Base-by-base conservation (phyloP, 1,140 invertebrate species). In the Drosophila mojavensis region DNA sequence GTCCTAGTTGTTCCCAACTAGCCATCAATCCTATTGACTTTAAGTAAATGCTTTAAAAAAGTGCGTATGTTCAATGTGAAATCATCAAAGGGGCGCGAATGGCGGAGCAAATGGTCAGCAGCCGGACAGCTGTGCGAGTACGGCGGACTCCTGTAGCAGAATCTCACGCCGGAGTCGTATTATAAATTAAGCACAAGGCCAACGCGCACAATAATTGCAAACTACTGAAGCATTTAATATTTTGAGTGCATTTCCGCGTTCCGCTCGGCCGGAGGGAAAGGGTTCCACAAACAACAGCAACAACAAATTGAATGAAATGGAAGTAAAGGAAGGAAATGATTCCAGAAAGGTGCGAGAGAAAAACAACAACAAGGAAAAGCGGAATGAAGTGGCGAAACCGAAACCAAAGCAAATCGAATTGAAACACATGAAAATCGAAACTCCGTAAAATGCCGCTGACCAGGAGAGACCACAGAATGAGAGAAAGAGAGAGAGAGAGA, bases 221-320 rank as follows among this genome's bases (percentile, higher is more conserved):
- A 84, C 84, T 84, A 67, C 84, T 89, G 84, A 89, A 89, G 84
- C 84, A 88, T 88, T 88, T 88, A 88, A 88, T 88, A 88, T 88
- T 88, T 88, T 88, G 84, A 88, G 84, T 89, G 84, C 84, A 88
- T 88, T 88, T 88, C 74, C 84, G 84, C 80, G 83, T 88, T 74
- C 68, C 73, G 66, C 59, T 9, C 17, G 43, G 83, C 41, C 66
- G 62, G 61, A 30, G 51, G 28, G 24, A 26, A 50, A 26, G 48
- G 48, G 20, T 11, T 50, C 5, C 43, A 13, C 43, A 3, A 26
- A 24, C 17, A 20, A 48, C 2, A 20, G 41, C n/a, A 5, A 45
- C 24, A 51, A 10, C 56, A 63, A 66, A 64, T 41, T 11, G 4
- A 55, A 62, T 65, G 67, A 66, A 59, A 43, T 51, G 26, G 41